A percentile compares a stretch with the other conserved stretches of the same genome.
phyloP scores from a whole-genome alignment of 2,113 vertebrate genomes.

The Oreotrochilus melanogaster region DNA sequence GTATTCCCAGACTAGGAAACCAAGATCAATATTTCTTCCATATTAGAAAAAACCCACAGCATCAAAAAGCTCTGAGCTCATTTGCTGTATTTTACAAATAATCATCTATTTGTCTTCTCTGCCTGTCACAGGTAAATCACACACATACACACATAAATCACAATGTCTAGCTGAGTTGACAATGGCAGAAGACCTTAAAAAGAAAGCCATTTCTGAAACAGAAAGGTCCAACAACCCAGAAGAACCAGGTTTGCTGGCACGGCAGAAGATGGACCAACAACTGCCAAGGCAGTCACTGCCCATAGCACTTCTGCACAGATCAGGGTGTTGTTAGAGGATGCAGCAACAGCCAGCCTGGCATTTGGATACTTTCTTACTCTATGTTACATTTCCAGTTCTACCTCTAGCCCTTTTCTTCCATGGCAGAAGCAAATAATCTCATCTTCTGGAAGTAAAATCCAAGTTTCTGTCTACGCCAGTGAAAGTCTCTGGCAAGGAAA shows the following conservation, averaged over 20 bases:
- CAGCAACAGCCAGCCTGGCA: neutral
- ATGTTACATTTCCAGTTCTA: neutral
- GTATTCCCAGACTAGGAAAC: neutral
- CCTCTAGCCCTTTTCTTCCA: neutral
- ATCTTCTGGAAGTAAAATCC: neutral
- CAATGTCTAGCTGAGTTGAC: neutral
- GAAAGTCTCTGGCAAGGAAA: neutral
- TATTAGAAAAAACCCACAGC: rapidly evolving
- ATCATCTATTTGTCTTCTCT: neutral
- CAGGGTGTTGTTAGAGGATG: neutral
- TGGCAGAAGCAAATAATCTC: neutral
- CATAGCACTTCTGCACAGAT: neutral
- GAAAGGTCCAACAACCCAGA: neutral
- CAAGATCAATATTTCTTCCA: neutral
- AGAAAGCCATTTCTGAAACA: neutral
- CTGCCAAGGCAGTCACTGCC: neutral
- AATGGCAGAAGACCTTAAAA: neutral
- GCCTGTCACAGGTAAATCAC: neutral
- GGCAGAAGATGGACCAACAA: neutral
- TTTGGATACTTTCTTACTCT: neutral
- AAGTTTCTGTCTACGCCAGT: neutral
- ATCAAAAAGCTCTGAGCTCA: neutral
- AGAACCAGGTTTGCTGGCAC: neutral
- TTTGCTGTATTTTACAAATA: neutral
- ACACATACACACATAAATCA: too few species aligned